phyloP scores from a whole-genome alignment of 2,797 vertebrate species.

The Dryobates pubescens region DNA sequence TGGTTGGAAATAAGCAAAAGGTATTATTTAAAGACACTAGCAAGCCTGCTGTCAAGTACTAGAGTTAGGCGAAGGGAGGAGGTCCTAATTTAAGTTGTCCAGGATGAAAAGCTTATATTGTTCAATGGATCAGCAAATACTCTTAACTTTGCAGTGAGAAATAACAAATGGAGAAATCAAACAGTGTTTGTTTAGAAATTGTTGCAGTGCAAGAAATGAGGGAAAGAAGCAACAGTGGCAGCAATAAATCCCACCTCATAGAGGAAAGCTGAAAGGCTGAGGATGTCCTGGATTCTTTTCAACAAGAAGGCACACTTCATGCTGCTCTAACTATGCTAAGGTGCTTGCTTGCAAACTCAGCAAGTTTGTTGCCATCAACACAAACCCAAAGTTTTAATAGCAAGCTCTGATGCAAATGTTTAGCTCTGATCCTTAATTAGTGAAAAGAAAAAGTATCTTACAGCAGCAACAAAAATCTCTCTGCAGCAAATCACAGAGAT shows the following conservation, averaged over 20 bases:
- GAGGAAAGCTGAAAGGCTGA: background rate
- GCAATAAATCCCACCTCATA: background rate
- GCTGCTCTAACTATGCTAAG: background rate
- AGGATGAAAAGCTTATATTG: background rate
- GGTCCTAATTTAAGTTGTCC: background rate
- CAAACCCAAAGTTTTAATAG: background rate
- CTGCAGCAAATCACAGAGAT: background rate
- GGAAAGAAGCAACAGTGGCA: background rate
- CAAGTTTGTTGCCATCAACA: background rate
- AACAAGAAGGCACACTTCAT: background rate
- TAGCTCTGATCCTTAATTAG: background rate
- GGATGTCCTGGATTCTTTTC: background rate
- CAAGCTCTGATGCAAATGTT: background rate
- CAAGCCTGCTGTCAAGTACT: background rate
- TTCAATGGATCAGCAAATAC: background rate
- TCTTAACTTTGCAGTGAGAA: background rate
- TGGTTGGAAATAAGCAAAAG: fast-evolving
- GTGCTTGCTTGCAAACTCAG: constrained; percentile 8
- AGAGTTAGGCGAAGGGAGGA: background rate
- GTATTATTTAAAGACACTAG: background rate
- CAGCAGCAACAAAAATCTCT: background rate
- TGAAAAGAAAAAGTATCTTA: background rate
- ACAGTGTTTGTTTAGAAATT: background rate
- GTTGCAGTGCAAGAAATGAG: background rate
- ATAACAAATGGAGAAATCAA: background rate